Evolutionary conservation across 2,888 invertebrate genomes (phyloP), one percentile per base, ranked within the genome.

Genomic region (Odontocerum albicorne): DNA sequence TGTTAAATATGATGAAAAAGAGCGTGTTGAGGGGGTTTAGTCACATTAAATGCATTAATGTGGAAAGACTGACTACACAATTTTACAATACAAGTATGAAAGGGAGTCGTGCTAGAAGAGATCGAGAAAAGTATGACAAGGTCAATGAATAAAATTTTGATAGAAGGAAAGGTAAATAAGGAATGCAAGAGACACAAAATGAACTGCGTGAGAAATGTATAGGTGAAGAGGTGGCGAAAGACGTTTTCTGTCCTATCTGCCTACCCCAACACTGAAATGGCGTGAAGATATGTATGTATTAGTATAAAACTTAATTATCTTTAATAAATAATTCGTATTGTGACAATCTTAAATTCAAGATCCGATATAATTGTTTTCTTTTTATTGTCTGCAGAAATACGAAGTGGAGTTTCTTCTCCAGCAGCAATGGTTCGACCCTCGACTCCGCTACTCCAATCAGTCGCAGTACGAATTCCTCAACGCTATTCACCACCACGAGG

Each of bases 351-450:
- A 35, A 12, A 42, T 17, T 4, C 12, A 20, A 19, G 15, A 10
- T 21, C 4, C 10, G n/a, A n/a, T n/a, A 17, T 17, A n/a, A 21
- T 42, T 20, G 17, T 42, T 33, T 16, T 32, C 33, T 17, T 45
- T 19, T 33, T 27, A 17, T 51, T 15, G 42, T 38, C 33, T 77
- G 10, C 81, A 94, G 93, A 95, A 94, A 90, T 95, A 95, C 80
- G 94, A 95, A 77, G 93, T 95, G 69, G 95, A 95, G 74, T 94
- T 95, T 74, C 81, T 95, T 64, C 84, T 95, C 66, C 92, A 94
- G 72, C 92, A 94, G 73, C 91, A 92, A 78, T 95, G 95, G 95
- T 87, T 86, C 74, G 95, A 95, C 73, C 92, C 92, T 36, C 85
- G 95, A 62, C 77, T 95, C 65, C 85, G 87, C 65, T 93, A 93